phyloP scores from a whole-genome alignment of 1,140 invertebrate genomes.

The Drosophila virilis region DNA sequence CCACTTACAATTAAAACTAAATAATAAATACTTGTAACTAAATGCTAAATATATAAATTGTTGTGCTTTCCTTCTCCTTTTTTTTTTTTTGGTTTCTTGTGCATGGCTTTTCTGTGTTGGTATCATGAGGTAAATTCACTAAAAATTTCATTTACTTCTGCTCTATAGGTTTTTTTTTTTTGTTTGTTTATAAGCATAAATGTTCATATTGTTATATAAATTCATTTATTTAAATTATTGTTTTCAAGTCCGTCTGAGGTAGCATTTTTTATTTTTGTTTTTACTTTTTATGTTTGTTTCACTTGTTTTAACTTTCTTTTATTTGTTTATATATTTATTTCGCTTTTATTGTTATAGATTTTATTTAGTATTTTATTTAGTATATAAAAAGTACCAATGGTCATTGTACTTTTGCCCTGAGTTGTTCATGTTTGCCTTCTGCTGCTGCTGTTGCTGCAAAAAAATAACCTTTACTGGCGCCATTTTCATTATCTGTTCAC shows the following conservation, averaged over 20 bases:
- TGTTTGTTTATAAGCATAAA: conserved; percentile 32
- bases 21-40: conserved; percentile 35
- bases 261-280: conserved; percentile 52
- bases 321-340: conserved; percentile 36
- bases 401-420: conserved; percentile 84
- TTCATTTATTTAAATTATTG: conserved; percentile 81
- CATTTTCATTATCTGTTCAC: conserved; percentile 18
- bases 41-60: conserved; percentile 45
- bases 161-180: conserved; percentile 31
- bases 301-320: conserved; percentile 35
- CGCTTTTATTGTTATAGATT: conserved; percentile 44
- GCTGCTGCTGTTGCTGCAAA: conserved; percentile 36
- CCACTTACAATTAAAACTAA: conserved; percentile 53
- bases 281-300: conserved; percentile 47
- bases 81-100: conserved; percentile 8
- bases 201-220: conserved; percentile 64
- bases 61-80: conserved; percentile 22
- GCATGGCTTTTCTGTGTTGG: conserved; percentile 20
- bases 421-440: conserved; percentile 58
- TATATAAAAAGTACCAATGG: conserved; percentile 76
- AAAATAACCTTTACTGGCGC: conserved; percentile 59
- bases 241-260: conserved; percentile 83
- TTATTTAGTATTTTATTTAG: conserved; percentile 52
- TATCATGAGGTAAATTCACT: conserved; percentile 66
- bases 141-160: conserved; percentile 61